Evolutionary conservation across 2,113 vertebrate genomes (phyloP), one percentile per base, ranked within the genome.

Genomic region (Aptenodytes forsteri): DNA sequence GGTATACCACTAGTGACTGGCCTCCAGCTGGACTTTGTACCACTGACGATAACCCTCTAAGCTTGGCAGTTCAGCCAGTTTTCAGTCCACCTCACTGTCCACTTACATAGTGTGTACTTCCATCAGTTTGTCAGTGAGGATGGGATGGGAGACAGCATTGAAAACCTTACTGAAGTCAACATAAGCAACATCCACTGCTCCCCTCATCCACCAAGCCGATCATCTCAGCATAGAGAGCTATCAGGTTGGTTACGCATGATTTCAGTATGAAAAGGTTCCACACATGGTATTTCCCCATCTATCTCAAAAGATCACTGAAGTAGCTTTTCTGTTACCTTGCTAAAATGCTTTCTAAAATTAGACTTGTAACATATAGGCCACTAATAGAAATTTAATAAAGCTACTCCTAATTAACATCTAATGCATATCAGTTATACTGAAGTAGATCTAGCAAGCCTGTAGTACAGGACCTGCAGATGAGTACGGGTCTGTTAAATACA

Each of bases 271-370:
- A 44, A 58, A 47, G 14, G 19, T 27, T 92, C 50, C 13, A 42
- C 10, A 15, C 0, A 0, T 3, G 1, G 7, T 78, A 30, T 83
- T 92, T 64, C 40, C 34, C n/a, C 16, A 10, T 18, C 32, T 86
- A 2, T 46, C 36, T 55, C 49, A 76, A 42, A 83, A 61, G 42
- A 47, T 29, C 4, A n/a, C 61, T 27, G 25, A 80, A 64, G 34
- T 19, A n/a, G 14, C 42, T 87, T 91, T 86, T 61, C 77, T 77
- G 44, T 36, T 86, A 77, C 42, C 20, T 61, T 69, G 40, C 15
- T 90, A 59, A 89, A 93, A 84, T 34, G 10, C 58, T 78, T 79
- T 64, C 65, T 69, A 88, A 95, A 96, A 89, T 64, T 46, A 78
- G 50, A 61, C 85, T 87, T 7, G 4, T 73, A 92, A 67, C 26